A percentile compares a stretch with the other conserved stretches of the same genome.
Conservation (phyloP, 2,113 vertebrate genomes). For the Illadopsis cleaveri region DNA sequence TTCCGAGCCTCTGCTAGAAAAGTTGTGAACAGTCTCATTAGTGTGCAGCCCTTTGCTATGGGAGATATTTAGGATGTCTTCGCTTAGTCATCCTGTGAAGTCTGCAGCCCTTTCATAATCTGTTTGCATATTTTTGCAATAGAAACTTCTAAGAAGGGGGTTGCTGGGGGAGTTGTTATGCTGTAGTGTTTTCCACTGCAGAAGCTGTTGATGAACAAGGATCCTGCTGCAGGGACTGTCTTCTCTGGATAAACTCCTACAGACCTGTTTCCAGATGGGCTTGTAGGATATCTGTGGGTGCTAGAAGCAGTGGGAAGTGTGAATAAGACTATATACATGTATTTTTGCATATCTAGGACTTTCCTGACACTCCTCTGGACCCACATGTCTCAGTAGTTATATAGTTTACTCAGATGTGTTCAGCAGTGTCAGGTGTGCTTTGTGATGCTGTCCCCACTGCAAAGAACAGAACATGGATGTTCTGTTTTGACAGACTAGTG, state of each 20-base stretch:
- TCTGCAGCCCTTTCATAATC: background rate
- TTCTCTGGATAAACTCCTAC: background rate
- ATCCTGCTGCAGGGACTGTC: background rate
- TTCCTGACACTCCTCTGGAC: background rate
- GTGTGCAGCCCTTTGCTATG: background rate
- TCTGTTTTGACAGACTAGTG: background rate
- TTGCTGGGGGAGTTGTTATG: background rate
- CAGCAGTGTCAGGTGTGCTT: background rate
- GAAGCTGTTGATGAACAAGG: background rate
- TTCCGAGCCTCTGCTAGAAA: background rate
- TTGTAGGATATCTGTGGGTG: background rate
- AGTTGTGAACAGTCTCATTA: background rate
- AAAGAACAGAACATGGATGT: background rate
- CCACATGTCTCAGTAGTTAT: background rate
- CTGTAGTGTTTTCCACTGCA: background rate
- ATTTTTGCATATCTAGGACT: background rate
- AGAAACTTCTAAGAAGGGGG: background rate
- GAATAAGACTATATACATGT: background rate
- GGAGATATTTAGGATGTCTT: background rate
- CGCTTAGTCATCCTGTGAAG: background rate
- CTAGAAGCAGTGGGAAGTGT: background rate
- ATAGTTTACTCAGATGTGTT: background rate
- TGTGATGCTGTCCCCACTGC: background rate
- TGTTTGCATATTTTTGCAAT: background rate
- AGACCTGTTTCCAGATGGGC: slow-evolving; percentile 3